Percentiles rank a stretch among this genome's conserved stretches.
These are phyloP conservation scores for Cyclophora punctaria DNA, from an alignment of 2,888 invertebrate species.

Conservation along the genomic window DNA sequence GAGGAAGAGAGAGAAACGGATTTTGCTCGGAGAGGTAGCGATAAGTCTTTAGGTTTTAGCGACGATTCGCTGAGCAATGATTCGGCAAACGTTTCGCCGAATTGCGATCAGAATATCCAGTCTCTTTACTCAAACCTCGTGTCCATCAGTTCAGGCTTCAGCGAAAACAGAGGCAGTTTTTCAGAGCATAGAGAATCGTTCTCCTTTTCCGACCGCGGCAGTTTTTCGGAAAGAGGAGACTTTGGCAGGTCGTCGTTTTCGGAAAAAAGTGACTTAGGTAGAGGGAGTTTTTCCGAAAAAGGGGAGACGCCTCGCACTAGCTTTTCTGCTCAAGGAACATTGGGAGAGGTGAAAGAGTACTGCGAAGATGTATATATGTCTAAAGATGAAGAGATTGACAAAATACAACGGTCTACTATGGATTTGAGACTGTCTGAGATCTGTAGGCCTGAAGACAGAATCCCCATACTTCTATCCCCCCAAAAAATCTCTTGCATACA, in stretches of 20 bases:
- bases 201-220: slow-evolving; percentile 65
- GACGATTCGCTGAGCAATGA: slow-evolving; percentile 85
- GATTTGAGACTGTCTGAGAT: slow-evolving; percentile 58
- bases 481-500: slow-evolving; percentile 57
- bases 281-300: slow-evolving; percentile 60
- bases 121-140: slow-evolving; percentile 71
- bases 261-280: slow-evolving; percentile 71
- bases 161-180: slow-evolving; percentile 70
- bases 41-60: slow-evolving; percentile 81
- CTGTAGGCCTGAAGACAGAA: slow-evolving; percentile 50
- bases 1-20: slow-evolving; percentile 48
- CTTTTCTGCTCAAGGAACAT: slow-evolving; percentile 59
- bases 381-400: slow-evolving; percentile 58
- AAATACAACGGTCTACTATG: slow-evolving; percentile 60
- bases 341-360: slow-evolving; percentile 64
- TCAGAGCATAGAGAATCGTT: slow-evolving; percentile 66
- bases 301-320: slow-evolving; percentile 66
- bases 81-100: slow-evolving; percentile 71
- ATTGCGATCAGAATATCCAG: slow-evolving; percentile 65
- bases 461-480: slow-evolving; percentile 57
- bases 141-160: slow-evolving; percentile 77
- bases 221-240: slow-evolving; percentile 65
- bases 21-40: slow-evolving; percentile 78
- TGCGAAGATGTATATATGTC: slow-evolving; percentile 59
- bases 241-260: slow-evolving; percentile 65